Evolutionary conservation across 92 coral and sea anemone species (phyloP), one percentile per base, ranked within the genome.

Genomic region (Plumapathes pennacea): DNA sequence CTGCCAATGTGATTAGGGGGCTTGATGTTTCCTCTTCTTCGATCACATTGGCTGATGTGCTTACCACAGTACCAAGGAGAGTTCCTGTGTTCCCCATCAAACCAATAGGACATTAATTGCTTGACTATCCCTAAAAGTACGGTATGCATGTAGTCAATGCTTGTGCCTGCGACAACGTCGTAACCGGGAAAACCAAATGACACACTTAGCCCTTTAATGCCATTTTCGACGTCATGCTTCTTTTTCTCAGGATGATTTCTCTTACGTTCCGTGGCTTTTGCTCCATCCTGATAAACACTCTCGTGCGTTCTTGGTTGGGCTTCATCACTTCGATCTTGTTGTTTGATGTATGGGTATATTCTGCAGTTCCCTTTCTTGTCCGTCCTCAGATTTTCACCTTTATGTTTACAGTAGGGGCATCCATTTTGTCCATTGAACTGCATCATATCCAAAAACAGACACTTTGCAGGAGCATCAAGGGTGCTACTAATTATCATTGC

Each of bases 391-490:
- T 53, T 53, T 15, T 7, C 4, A 25, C 60, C 27, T 7, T 29
- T 53, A 6, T 11, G 7, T 4, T 11, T 53, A 18, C 43, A 53
- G 60, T 53, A 53, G 25, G 60, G 60, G 25, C 60, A 53, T 13
- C 60, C 60, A 32, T 43, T 32, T n/a, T 32, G 42, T 7, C 60
- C 69, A 39, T 62, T 46, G n/a, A 62, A 62, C 24, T 62, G 69
- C 60, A 10, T 21, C 69, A 62, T 62, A 29, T 43, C 25, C 10
- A 62, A 10, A 18, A 23, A 62, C 10, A 32, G 54, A 33, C 38
- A 28, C 52, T 46, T 62, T 4, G 59, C 60, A 25, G 69, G 69
- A 21, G 69, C 69, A 62, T 62, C 69, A 36, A 62, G 30, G 3
- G 59, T 0, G 21, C 54, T 42, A 46, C 55, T 46, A n/a, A 62